Conservation (phyloP, 2,888 invertebrate species). For the Drosophila putrida region DNA sequence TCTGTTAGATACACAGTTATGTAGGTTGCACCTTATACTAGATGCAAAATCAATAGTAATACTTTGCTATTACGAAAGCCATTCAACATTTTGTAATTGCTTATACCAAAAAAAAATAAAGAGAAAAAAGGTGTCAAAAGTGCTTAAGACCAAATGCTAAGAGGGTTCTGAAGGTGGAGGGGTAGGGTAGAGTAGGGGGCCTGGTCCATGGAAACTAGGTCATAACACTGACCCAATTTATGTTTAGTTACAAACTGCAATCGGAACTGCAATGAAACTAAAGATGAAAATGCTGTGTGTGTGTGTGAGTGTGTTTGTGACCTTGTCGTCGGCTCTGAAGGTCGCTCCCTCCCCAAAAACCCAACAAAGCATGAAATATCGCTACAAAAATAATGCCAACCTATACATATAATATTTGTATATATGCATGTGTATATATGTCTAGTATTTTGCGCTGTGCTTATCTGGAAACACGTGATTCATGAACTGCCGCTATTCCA, state of each 20-base stretch:
- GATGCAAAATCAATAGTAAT: conserved; percentile 20
- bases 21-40: conserved; percentile 14
- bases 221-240: conserved; percentile 78
- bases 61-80: conserved; percentile 2
- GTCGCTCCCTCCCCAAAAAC: conserved; percentile 31
- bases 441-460: conserved; percentile 2
- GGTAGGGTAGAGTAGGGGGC: not conserved
- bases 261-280: conserved; percentile 25
- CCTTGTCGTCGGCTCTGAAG: conserved; percentile 53
- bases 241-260: conserved; percentile 11
- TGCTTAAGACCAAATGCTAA: not conserved
- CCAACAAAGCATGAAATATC: conserved; percentile 38
- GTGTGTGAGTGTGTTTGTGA: conserved; percentile 27
- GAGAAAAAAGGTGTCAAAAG: conserved; percentile 25
- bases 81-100: conserved; percentile 17
- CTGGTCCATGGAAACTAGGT: conserved; percentile 59
- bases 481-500: conserved; percentile 5
- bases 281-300: conserved; percentile 10
- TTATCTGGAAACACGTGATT: conserved; percentile 45
- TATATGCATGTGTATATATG: not conserved
- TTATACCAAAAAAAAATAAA: not conserved
- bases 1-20: conserved; percentile 30
- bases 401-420: not conserved
- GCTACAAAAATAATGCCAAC: conserved; percentile 4
- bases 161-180: too few species aligned